Base-by-base conservation (phyloP, 2,113 vertebrate genomes). In the Cricetomys ansorgei region DNA sequence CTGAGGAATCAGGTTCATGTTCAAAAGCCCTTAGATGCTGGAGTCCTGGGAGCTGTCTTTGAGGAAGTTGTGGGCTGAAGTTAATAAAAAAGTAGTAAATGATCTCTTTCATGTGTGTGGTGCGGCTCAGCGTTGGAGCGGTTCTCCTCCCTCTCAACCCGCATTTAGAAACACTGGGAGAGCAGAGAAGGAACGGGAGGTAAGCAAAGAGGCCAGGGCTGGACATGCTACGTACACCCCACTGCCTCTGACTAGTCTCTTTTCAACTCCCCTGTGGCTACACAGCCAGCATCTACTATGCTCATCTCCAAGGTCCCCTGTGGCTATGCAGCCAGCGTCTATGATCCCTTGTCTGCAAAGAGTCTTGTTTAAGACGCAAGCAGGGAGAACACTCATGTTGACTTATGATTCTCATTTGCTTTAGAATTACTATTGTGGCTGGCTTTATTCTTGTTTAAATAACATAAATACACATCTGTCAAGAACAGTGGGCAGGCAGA, bases 401-500 rank as follows among this genome's bases (percentile, higher is more conserved):
- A 64, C 50, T 57, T 65, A 59, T 0, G 55, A 29, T n/a, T 69
- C 96, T 91, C 29, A 43, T 91, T 79, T 72, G 48, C 84, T 86
- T 87, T 40, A 23, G 73, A 55, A 34, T 92, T 86, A 34, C 43
- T n/a, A 70, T 17, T 21, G 88, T 53, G 65, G 16, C 57, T 70
- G 83, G 23, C 76, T 93, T 94, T 45, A 70, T 89, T n/a, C 88
- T 64, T 79, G 12, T 90, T 85, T 91, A 55, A 94, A 70, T 45
- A 64, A 43, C 65, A 45, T 45, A 53, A 93, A 23, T 19, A 15
- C 19, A n/a, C 12, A n/a, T 70, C 40, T 37, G 23, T 81, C 79
- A 83, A 59, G 45, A 77, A 48, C 2, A 34, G 70, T 21, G 29
- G n/a, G 19, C 8, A 43, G 27, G 25, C 73, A 57, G 89, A 72